A percentile compares a stretch with the other conserved stretches of the same genome.
Conservation (phyloP, 2,113 vertebrate genomes). For the Alethe diademata region DNA sequence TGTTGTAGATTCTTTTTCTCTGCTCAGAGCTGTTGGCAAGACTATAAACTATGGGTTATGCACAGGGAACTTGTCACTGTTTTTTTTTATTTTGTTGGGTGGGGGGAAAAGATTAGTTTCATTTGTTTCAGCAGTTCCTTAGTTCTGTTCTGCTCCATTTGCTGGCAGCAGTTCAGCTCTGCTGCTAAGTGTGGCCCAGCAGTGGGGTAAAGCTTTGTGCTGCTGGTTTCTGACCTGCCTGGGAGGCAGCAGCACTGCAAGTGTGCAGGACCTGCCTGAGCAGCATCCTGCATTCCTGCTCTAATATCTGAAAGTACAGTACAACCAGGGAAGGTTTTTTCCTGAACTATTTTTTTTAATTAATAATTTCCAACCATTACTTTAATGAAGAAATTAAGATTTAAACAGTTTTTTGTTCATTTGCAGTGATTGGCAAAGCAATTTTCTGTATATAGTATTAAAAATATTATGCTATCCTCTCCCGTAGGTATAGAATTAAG, state of each 20-base stretch:
- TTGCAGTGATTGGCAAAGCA: neutral
- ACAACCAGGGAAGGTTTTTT: neutral
- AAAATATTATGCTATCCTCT: neutral
- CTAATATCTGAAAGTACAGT: neutral
- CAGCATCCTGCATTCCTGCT: rapidly evolving
- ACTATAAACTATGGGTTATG: neutral
- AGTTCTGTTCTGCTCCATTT: neutral
- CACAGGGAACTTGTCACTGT: neutral
- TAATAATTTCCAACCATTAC: neutral
- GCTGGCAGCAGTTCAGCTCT: neutral
- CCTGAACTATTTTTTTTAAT: neutral
- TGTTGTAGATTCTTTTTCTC: neutral
- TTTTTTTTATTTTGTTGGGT: neutral
- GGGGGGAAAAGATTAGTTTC: slow-evolving; percentile 5
- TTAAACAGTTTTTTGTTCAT: slow-evolving; percentile 1
- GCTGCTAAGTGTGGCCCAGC: too few relatives aligned
- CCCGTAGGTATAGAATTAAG: neutral
- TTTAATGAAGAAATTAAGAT: neutral
- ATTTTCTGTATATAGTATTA: neutral
- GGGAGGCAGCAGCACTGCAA: too few relatives aligned
- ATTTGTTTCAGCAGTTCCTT: slow-evolving; percentile 31
- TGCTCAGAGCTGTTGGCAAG: neutral
- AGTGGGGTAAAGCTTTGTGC: neutral
- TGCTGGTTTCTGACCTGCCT: neutral
- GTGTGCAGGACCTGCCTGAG: neutral